phyloP scores from a whole-genome alignment of 2,113 vertebrate genomes.

The Mohoua ochrocephala region DNA sequence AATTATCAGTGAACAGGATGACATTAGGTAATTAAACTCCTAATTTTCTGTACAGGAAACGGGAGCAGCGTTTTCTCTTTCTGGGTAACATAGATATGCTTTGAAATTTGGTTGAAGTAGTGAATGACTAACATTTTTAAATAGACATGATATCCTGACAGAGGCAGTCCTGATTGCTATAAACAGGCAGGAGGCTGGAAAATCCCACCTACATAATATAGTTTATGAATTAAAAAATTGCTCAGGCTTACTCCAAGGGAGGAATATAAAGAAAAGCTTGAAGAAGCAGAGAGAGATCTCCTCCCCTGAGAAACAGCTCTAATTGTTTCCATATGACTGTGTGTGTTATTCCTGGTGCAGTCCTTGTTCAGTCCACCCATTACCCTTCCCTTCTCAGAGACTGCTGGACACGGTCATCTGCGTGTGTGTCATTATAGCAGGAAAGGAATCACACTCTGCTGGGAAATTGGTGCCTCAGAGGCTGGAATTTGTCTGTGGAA shows the following conservation, averaged over 20 bases:
- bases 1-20: conserved; percentile 17
- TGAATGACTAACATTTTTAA: neutral
- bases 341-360: neutral
- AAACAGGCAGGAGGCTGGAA: neutral
- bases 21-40: conserved; percentile 9
- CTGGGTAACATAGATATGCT: conserved; percentile 19
- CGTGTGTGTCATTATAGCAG: neutral
- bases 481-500: neutral
- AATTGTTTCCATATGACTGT: neutral
- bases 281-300: neutral
- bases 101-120: conserved; percentile 15
- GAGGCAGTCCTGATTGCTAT: neutral
- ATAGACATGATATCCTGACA: neutral
- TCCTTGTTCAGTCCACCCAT: neutral
- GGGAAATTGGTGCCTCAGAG: neutral
- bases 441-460: neutral
- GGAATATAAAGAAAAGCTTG: neutral
- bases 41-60: conserved; percentile 36
- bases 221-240: neutral
- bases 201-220: neutral
- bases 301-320: neutral
- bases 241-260: neutral
- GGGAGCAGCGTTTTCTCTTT: conserved; percentile 23
- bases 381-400: neutral
- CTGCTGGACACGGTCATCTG: neutral